A percentile compares a stretch with the other conserved stretches of the same genome.
These are phyloP conservation scores for Drosophila carrolli DNA, from an alignment of 1,140 invertebrate species.

Conservation along the genomic window DNA sequence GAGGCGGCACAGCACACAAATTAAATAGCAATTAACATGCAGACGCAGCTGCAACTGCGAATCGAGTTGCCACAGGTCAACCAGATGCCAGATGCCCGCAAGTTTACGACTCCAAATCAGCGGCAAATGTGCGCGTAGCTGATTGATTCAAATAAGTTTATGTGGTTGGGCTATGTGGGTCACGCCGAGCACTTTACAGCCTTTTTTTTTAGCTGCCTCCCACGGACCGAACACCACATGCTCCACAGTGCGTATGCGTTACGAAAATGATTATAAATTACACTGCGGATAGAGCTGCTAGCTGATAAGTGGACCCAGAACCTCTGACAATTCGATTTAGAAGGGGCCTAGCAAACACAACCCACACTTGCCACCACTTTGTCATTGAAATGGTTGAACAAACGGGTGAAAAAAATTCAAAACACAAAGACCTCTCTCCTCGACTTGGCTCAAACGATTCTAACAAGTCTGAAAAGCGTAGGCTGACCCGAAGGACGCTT, in stretches of 20 bases:
- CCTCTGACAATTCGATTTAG: conserved; percentile 51
- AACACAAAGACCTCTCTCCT: conserved; percentile 20
- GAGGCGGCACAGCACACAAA: conserved; percentile 55
- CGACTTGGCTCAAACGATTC: conserved; percentile 21
- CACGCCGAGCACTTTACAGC: conserved; percentile 55
- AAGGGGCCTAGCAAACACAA: conserved; percentile 50
- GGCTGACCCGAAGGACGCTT: conserved; percentile 43
- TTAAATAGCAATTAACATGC: conserved; percentile 81
- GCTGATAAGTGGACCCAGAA: conserved; percentile 44
- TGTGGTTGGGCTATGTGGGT: conserved; percentile 33
- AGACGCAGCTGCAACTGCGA: conserved; percentile 47
- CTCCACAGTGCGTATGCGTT: conserved; percentile 74
- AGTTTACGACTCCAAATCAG: conserved; percentile 73
- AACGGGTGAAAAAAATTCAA: conserved; percentile 13
- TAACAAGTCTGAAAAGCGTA: conserved; percentile 39
- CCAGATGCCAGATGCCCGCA: conserved; percentile 47
- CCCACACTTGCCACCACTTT: conserved; percentile 49
- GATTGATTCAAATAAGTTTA: conserved; percentile 77
- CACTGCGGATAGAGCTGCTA: conserved; percentile 43
- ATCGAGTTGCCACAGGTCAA: conserved; percentile 52
- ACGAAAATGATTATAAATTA: conserved; percentile 80
- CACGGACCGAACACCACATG: conserved; percentile 58
- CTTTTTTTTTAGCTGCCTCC: conserved; percentile 59
- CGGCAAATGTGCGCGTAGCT: conserved; percentile 74
- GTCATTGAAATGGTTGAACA: conserved; percentile 34